Conservation (phyloP, 2,113 vertebrate genomes). For the Rhinopomastus cyanomelas region DNA sequence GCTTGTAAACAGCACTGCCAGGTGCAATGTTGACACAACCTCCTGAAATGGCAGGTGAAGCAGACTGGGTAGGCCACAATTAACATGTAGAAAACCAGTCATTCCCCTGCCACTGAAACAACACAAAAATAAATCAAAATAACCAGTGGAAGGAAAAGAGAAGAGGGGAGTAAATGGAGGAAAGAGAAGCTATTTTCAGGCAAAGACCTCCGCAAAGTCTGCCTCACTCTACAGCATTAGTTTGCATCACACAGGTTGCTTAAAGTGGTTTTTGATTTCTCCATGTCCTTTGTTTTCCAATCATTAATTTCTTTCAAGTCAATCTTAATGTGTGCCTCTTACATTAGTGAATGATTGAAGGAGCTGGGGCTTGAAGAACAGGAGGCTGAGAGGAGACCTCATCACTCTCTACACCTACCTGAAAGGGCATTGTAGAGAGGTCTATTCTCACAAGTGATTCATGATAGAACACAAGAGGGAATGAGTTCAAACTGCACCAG, state of each 20-base stretch:
- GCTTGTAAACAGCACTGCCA: constrained; percentile 38
- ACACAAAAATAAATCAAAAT: neutral
- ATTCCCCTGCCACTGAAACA: neutral
- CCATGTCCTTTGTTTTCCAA: neutral
- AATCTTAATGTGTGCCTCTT: rapidly evolving
- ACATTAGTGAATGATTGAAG: neutral
- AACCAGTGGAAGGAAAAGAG: neutral
- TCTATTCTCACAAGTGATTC: no score
- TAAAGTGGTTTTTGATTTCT: neutral
- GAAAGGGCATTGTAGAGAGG: no score
- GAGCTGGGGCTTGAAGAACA: no score
- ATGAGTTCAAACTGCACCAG: no score
- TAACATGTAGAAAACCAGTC: neutral
- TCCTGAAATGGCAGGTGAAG: constrained; percentile 26
- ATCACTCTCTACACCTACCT: no score
- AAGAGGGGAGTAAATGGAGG: neutral
- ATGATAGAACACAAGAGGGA: no score
- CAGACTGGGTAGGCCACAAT: neutral
- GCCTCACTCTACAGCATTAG: neutral
- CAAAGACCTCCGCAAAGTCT: neutral
- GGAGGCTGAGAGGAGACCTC: no score
- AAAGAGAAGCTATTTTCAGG: no score
- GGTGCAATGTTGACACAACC: neutral
- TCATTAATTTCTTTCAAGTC: neutral
- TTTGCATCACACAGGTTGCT: neutral